Evolutionary conservation across 1,140 invertebrate species (phyloP).

Genomic region (Drepana arcuata): DNA sequence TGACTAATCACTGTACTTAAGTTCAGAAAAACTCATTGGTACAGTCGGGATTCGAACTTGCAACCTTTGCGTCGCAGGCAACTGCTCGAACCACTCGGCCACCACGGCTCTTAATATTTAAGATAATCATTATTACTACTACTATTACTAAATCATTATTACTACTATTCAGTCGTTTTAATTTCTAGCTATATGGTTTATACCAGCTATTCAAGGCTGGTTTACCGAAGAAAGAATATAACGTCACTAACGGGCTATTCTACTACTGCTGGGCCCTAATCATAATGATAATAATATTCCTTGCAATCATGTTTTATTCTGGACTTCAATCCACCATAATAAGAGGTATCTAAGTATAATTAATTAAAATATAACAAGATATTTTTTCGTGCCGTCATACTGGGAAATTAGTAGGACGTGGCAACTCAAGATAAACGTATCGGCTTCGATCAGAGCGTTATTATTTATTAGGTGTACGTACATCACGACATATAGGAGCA

Average conservation of each 20-base stretch:
- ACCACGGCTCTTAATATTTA: neutral
- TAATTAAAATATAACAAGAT: too few species aligned
- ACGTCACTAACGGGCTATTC: conserved; percentile 40
- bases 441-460: too few species aligned
- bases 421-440: too few species aligned
- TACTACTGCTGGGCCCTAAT: conserved; percentile 46
- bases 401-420: too few species aligned
- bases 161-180: neutral
- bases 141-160: neutral
- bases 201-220: conserved; percentile 59
- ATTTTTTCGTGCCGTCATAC: too few species aligned
- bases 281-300: conserved; percentile 51
- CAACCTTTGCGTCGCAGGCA: too few species aligned
- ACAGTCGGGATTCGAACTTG: too few species aligned
- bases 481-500: too few species aligned
- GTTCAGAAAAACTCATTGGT: too few species aligned
- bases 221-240: conserved; percentile 40
- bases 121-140: neutral
- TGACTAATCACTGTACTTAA: too few species aligned
- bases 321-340: conserved; percentile 58
- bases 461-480: too few species aligned
- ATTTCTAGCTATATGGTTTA: conserved; percentile 40
- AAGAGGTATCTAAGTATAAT: conserved; percentile 27
- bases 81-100: too few species aligned
- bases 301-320: conserved; percentile 61